Evolutionary conservation across 2,888 invertebrate species (phyloP), one percentile per base, ranked within the genome.

Genomic region (Leptinotarsa peninsularis): DNA sequence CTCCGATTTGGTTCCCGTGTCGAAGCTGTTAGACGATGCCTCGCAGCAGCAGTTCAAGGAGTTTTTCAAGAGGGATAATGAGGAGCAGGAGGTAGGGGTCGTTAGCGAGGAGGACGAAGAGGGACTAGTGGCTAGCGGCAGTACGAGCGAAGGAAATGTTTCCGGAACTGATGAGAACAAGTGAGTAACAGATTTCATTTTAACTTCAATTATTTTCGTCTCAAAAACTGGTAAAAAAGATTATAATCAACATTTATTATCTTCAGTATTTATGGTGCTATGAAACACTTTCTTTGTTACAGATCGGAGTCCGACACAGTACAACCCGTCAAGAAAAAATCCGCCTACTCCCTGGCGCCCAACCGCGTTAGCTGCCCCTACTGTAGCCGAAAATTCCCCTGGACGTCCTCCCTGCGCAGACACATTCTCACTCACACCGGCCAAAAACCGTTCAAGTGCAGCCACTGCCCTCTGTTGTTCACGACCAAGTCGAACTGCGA

Each of bases 401-500:
- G 98, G 98, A 95, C 96, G 0, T 98, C 97, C 49, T 98, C 98
- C 0, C 90, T 98, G 43, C 93, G 97, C n/a, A 92, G 98, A 14
- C 98, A 98, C 87, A 95, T 98, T 54, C 89, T 97, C 7, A 98
- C 98, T 0, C 98, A 98, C 87, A 98, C 98, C 0, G 97, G 95
- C 2, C 98, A 98, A 86, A 98, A 98, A 86, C 98, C 98, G 0
- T 98, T 95, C 90, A 96, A 97, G 86, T 98, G 98, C 88, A 94
- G 95, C 0, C 94, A 96, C 84, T 98, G 98, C 86, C 95, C 96
- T 0, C 91, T 98, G 13, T 92, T 97, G 1, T 98, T 98, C 88
- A 98, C 98, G 52, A 98, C 98, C 1, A 98, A 98, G 87, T 98
- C 98, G 13, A 98, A 98, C 89, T 96, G 98, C 87, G 98, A 98